phyloP scores from a whole-genome alignment of 2,888 invertebrate genomes.

The Apoda limacodes region DNA sequence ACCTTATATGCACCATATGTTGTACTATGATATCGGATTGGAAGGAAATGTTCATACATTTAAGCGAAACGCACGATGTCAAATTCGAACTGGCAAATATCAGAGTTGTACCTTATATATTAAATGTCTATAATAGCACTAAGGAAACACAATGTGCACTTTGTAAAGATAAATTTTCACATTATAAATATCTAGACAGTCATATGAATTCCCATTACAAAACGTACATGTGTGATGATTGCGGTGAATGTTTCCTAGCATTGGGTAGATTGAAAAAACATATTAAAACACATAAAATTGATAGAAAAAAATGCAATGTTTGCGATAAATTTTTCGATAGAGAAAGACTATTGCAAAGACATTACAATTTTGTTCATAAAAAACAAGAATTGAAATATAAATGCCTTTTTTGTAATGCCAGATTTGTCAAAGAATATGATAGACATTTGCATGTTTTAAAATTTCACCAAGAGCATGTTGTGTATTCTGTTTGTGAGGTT shows the following conservation, averaged over 20 bases:
- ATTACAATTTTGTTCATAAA: conserved; percentile 30
- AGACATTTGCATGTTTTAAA: conserved; percentile 32
- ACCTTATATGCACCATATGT: conserved; percentile 34
- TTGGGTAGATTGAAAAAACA: conserved; percentile 36
- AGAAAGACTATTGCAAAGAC: conserved; percentile 34
- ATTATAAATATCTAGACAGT: conserved; percentile 31
- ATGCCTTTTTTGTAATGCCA: conserved; percentile 34
- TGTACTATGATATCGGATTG: conserved; percentile 24
- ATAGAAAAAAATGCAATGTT: conserved; percentile 41
- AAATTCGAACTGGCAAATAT: conserved; percentile 31
- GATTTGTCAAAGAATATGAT: conserved; percentile 24
- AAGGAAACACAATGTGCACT: conserved; percentile 30
- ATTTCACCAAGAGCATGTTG: conserved; percentile 31
- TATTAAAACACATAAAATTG: conserved; percentile 44
- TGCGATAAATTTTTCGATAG: conserved; percentile 56
- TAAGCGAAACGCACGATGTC: conserved; percentile 27
- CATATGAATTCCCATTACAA: conserved; percentile 51
- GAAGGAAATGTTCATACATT: conserved; percentile 38
- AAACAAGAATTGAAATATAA: conserved; percentile 22
- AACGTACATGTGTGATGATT: conserved; percentile 41
- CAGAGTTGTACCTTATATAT: conserved; percentile 33
- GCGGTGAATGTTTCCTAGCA: conserved; percentile 39
- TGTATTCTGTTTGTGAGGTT: conserved; percentile 32
- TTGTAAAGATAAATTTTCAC: conserved; percentile 27
- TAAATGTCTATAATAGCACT: conserved; percentile 18